Conservation (phyloP, 2,888 invertebrate genomes). For the Phengaris alcon region DNA sequence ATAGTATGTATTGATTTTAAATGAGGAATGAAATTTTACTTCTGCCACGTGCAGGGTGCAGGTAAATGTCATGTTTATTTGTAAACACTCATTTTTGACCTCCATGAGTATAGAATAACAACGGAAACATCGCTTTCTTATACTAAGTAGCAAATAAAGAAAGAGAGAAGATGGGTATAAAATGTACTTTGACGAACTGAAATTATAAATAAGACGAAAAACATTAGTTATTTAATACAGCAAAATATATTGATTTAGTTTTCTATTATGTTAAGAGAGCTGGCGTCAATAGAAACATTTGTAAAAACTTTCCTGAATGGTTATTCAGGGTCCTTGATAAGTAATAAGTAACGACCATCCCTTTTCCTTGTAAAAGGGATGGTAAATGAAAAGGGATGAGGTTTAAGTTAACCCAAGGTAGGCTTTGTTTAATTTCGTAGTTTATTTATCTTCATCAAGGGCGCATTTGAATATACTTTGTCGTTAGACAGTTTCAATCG, state of each 20-base stretch:
- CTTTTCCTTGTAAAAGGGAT: not conserved
- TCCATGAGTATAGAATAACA: too few species aligned
- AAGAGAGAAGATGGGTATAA: too few species aligned
- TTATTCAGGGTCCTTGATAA: conserved; percentile 6
- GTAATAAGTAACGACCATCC: conserved; percentile 5
- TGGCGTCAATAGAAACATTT: not conserved
- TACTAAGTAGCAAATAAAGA: too few species aligned
- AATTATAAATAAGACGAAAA: too few species aligned
- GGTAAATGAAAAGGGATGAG: not conserved
- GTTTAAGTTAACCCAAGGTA: conserved; percentile 8
- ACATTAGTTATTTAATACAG: not conserved
- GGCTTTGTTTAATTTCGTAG: not conserved
- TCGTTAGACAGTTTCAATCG: not conserved
- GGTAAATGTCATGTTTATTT: too few species aligned
- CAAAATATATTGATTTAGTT: not conserved
- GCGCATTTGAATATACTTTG: not conserved
- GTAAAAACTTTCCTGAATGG: not conserved
- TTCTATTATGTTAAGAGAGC: not conserved
- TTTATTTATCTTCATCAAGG: not conserved
- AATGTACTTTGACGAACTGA: too few species aligned
- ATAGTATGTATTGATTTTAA: too few species aligned
- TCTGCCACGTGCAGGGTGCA: too few species aligned
- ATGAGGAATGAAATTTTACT: too few species aligned
- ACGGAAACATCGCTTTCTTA: too few species aligned
- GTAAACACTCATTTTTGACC: too few species aligned